Conservation (phyloP, 64 coral and sea anemone genomes). For the Pocillopora damicornis region DNA sequence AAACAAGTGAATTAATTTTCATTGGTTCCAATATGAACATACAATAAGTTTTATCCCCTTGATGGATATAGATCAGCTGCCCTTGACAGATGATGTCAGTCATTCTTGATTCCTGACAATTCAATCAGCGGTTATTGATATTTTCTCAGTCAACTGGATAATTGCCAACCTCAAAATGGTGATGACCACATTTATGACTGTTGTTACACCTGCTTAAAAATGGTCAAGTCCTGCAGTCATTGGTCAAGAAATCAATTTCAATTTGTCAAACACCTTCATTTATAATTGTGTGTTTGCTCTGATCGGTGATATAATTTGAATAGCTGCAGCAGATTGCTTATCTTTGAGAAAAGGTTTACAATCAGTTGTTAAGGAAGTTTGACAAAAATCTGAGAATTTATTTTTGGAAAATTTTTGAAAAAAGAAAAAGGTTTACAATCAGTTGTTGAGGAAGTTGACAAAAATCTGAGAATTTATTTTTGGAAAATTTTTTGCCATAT, state of each 20-base stretch:
- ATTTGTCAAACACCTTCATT: not conserved
- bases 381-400: not conserved
- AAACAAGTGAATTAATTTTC: not conserved
- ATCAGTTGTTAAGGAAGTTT: not conserved
- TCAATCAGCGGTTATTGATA: not conserved
- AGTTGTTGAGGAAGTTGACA: not conserved
- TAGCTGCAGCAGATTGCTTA: not conserved
- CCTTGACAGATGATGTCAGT: not conserved
- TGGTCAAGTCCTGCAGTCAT: not conserved
- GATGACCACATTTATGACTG: not conserved
- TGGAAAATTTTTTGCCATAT: no score
- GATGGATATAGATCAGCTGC: not conserved
- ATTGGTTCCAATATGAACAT: not conserved
- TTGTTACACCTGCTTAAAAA: not conserved
- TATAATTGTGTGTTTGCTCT: slow-evolving; percentile 10
- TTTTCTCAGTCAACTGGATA: not conserved
- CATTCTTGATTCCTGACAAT: not conserved
- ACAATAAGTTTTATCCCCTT: not conserved
- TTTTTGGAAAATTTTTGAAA: no score
- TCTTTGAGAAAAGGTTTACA: not conserved
- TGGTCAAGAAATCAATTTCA: slow-evolving; percentile 18
- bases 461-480: no score
- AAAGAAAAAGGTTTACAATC: not conserved
- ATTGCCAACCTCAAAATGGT: not conserved
- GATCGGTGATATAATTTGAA: not conserved